phyloP scores from a whole-genome alignment of 2,113 vertebrate species.

The Ellobius talpinus region DNA sequence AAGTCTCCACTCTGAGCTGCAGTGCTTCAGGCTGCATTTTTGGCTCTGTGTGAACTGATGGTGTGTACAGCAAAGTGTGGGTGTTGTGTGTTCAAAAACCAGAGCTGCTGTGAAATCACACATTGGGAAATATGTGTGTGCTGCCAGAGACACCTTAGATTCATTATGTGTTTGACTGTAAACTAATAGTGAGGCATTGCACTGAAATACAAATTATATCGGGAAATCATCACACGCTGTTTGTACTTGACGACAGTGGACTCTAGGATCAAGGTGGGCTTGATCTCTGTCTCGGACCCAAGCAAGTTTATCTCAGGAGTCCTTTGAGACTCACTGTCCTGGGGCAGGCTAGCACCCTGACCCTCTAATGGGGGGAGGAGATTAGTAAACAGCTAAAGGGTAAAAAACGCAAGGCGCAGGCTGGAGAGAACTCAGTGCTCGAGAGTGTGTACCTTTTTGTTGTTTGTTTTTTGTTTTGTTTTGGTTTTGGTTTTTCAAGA shows the following conservation, averaged over 20 bases:
- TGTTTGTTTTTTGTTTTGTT: too few species aligned
- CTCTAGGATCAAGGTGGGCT: background rate
- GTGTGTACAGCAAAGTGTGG: background rate
- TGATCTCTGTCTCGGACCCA: background rate
- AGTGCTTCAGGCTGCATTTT: background rate
- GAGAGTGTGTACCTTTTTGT: background rate
- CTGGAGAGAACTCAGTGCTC: background rate
- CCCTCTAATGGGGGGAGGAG: background rate
- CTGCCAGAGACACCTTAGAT: background rate
- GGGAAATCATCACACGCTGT: background rate
- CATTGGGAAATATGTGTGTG: background rate
- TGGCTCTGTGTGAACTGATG: background rate
- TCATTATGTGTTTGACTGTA: background rate
- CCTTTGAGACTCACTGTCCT: background rate
- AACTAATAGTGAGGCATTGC: background rate
- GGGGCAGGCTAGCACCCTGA: background rate
- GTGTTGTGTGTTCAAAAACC: background rate
- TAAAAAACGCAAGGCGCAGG: background rate
- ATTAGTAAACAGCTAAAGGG: background rate
- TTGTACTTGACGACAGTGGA: background rate
- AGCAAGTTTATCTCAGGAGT: background rate
- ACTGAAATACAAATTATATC: background rate
- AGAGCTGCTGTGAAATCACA: background rate
- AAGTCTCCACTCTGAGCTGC: background rate
- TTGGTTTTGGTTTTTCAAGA: too few species aligned